These are phyloP conservation scores for Eulithis prunata DNA, from an alignment of 2,888 invertebrate genomes.

Conservation along the genomic window DNA sequence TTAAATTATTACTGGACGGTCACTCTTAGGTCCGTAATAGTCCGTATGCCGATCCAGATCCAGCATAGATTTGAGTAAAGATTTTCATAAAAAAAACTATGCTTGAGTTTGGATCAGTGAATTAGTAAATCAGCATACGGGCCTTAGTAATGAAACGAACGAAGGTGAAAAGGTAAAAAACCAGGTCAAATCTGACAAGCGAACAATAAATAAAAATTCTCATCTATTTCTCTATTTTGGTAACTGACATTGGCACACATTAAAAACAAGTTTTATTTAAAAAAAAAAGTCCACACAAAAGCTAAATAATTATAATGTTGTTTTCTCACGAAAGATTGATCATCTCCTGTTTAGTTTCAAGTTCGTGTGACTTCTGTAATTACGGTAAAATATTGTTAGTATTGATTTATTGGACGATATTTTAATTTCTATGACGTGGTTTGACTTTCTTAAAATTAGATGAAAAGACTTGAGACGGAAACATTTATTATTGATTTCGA, in stretches of 20 bases:
- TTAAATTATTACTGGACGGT: no score
- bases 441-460: not conserved
- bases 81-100: no score
- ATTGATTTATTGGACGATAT: conserved; percentile 39
- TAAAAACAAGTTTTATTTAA: conserved; percentile 56
- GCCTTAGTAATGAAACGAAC: not conserved
- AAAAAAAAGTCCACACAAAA: conserved; percentile 52
- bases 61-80: no score
- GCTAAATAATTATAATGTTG: conserved; percentile 50
- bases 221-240: conserved; percentile 51
- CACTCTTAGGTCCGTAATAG: no score
- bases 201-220: conserved; percentile 30
- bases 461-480: not conserved
- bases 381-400: conserved; percentile 38
- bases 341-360: conserved; percentile 43
- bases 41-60: no score
- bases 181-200: conserved; percentile 27
- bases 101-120: no score
- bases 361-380: conserved; percentile 40
- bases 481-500: not conserved
- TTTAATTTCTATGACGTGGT: conserved; percentile 11
- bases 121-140: not conserved
- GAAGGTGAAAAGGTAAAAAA: conserved; percentile 10
- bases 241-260: conserved; percentile 63
- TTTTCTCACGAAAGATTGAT: conserved; percentile 60